Conservation (phyloP, 2,888 invertebrate genomes). For the Nymphalis c-album region DNA sequence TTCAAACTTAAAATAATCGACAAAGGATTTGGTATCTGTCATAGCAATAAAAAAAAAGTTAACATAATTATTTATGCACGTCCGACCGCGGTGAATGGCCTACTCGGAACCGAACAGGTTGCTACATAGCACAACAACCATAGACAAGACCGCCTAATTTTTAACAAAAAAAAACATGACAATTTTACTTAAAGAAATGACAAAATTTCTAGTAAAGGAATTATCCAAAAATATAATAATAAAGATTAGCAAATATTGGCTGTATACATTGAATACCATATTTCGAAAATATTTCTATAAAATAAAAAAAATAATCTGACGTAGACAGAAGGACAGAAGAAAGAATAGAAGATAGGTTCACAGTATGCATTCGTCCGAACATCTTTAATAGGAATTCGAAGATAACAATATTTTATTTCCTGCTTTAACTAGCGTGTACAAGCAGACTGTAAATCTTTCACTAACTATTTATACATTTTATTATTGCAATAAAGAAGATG, state of each 20-base stretch:
- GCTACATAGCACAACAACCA: conserved; percentile 19
- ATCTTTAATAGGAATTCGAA: conserved; percentile 4
- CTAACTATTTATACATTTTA: conserved; percentile 54
- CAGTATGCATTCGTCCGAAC: background rate
- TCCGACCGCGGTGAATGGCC: conserved; percentile 46
- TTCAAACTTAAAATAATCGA: conserved; percentile 1
- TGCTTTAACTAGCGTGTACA: background rate
- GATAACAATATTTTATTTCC: conserved; percentile 11
- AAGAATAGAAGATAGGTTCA: background rate
- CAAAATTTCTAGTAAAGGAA: background rate
- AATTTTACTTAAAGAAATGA: background rate
- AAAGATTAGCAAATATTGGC: background rate
- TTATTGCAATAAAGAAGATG: conserved; percentile 65
- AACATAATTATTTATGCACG: conserved; percentile 77
- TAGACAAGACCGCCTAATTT: conserved; percentile 28
- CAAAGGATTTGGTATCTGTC: conserved; percentile 12
- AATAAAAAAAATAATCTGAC: background rate
- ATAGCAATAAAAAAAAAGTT: conserved; percentile 60
- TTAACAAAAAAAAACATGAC: conserved; percentile 12
- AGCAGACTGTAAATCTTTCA: conserved; percentile 11
- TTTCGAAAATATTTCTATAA: background rate
- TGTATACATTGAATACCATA: background rate
- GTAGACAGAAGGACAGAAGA: no score
- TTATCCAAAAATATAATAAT: background rate
- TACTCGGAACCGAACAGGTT: conserved; percentile 37